phyloP scores from a whole-genome alignment of 2,113 vertebrate species.

The Notiomystis cincta region DNA sequence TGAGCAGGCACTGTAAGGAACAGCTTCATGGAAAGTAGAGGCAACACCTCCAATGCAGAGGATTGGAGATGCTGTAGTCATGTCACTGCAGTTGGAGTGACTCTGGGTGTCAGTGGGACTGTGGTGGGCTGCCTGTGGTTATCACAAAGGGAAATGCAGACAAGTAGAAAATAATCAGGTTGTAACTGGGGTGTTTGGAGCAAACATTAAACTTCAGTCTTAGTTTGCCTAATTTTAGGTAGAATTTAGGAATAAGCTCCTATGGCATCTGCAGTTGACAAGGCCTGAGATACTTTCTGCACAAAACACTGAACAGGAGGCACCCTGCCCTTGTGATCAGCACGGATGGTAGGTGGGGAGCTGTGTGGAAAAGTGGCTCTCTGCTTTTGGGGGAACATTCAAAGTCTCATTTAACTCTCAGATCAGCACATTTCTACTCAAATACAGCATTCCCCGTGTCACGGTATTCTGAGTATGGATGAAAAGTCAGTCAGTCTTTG shows the following conservation, averaged over 20 bases:
- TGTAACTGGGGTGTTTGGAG: not conserved
- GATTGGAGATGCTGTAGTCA: not conserved
- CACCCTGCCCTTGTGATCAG: not conserved
- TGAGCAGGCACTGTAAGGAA: not conserved
- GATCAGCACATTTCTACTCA: conserved; percentile 68
- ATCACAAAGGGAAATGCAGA: not conserved
- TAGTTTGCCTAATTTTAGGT: not conserved
- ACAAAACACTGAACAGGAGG: not conserved
- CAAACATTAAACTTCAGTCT: not conserved
- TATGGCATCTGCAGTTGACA: not conserved
- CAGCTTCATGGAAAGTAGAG: not conserved
- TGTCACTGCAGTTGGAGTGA: not conserved
- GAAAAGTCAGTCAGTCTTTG: conserved; percentile 68
- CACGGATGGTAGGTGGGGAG: not conserved
- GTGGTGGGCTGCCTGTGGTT: not conserved
- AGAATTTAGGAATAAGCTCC: not conserved
- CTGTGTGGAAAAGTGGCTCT: not conserved
- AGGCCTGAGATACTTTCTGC: not conserved
- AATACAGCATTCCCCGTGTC: conserved; percentile 69
- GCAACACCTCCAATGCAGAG: not conserved
- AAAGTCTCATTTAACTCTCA: conserved; percentile 60
- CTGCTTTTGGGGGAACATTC: conserved; percentile 3
- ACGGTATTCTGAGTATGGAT: conserved; percentile 66
- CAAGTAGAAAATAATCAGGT: not conserved
- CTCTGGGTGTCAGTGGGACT: not conserved